Evolutionary conservation across 2,113 vertebrate genomes (phyloP).

Genomic region (Gadus macrocephalus): DNA sequence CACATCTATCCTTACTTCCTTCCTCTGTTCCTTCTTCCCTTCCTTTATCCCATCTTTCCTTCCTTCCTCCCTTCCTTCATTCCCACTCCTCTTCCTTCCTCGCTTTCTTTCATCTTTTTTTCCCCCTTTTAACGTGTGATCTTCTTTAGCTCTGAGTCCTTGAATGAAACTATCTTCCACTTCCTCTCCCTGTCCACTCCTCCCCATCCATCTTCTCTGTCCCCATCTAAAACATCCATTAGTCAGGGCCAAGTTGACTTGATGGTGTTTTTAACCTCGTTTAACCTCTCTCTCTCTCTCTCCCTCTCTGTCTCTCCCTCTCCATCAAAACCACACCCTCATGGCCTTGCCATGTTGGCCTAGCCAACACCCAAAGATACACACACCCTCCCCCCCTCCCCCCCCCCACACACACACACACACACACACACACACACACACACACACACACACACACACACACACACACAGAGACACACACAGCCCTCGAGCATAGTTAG

Average conservation of each 20-base stretch:
- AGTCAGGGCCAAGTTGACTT: slow-evolving; percentile 73
- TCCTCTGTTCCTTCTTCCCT: neutral
- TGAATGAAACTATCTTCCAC: slow-evolving; percentile 29
- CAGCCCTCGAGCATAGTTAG: slow-evolving; percentile 59
- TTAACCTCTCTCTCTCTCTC: slow-evolving; percentile 49
- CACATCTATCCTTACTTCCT: neutral
- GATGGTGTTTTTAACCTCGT: slow-evolving; percentile 72
- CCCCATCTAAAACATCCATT: slow-evolving; percentile 56
- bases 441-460: slow-evolving; percentile 10
- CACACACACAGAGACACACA: slow-evolving; percentile 17
- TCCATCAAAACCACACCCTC: slow-evolving; percentile 14
- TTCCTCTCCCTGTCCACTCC: slow-evolving; percentile 45
- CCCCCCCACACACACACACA: slow-evolving; percentile 1
- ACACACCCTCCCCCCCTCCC: neutral
- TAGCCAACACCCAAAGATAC: slow-evolving; percentile 6
- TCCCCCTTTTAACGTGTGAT: neutral
- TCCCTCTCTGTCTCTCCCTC: slow-evolving; percentile 1
- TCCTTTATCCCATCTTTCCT: neutral
- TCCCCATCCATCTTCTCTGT: slow-evolving; percentile 21
- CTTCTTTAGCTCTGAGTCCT: neutral
- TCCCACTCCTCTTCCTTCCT: neutral
- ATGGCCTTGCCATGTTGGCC: neutral
- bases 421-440: slow-evolving; percentile 21
- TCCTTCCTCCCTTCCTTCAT: neutral
- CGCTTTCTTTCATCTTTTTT: neutral